A percentile compares a stretch with the other conserved stretches of the same genome.
Evolutionary conservation across 2,797 vertebrate species (phyloP).

Genomic region (Pyrocephalus nanus): DNA sequence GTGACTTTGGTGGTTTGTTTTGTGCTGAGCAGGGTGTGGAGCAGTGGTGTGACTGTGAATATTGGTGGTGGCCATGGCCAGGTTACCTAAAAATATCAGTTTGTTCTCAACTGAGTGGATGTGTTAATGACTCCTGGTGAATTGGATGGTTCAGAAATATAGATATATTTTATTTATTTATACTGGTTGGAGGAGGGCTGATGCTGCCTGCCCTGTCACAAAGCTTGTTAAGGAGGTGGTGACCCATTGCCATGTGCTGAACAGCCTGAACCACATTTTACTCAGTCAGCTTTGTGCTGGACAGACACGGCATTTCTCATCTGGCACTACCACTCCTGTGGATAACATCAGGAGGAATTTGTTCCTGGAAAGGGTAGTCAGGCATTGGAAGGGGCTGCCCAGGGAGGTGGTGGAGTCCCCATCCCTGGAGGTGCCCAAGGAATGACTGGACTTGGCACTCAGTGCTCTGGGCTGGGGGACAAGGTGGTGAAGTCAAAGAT

Average conservation of each 20-base stretch:
- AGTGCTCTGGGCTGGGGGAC: too few species aligned
- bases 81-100: not conserved
- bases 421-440: not conserved
- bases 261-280: not conserved
- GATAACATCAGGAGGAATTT: not conserved
- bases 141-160: not conserved
- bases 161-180: not conserved
- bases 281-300: not conserved
- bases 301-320: not conserved
- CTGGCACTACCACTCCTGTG: not conserved
- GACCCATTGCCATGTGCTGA: fast-evolving
- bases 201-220: not conserved
- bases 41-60: not conserved
- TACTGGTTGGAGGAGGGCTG: not conserved
- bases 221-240: not conserved
- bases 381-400: not conserved
- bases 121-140: not conserved
- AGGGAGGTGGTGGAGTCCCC: not conserved
- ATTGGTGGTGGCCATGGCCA: too few species aligned
- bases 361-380: not conserved
- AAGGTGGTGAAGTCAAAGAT: not conserved
- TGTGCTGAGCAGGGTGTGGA: not conserved
- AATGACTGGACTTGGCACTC: fast-evolving
- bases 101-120: fast-evolving
- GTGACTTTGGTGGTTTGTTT: not conserved